Evolutionary conservation across 2,888 invertebrate genomes (phyloP).

Genomic region (Eutolmus rufibarbis): DNA sequence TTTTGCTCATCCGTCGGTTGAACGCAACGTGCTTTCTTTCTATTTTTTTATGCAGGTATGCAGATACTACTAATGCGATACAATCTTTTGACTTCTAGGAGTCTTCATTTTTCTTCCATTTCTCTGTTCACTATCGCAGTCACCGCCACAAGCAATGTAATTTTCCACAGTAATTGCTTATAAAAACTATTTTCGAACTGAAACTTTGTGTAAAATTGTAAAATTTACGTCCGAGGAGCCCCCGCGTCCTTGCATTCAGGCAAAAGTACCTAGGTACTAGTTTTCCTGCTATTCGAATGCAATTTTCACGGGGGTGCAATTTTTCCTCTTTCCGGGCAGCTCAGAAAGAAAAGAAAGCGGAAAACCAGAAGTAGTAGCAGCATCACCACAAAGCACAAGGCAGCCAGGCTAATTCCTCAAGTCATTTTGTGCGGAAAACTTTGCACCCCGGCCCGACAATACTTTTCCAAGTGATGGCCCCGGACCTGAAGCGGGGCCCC

Average conservation of each 20-base stretch:
- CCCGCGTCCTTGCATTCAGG: too few species aligned
- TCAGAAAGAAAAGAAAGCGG: neutral
- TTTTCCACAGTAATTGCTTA: neutral
- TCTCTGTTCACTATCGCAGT: neutral
- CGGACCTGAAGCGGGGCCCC: neutral
- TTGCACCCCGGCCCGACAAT: neutral
- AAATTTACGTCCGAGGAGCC: neutral
- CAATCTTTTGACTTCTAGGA: neutral
- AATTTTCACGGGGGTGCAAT: neutral
- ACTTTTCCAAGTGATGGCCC: neutral
- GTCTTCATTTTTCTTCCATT: neutral
- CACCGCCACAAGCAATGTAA: neutral
- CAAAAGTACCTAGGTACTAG: neutral
- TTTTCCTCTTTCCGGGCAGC: neutral
- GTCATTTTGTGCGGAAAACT: neutral
- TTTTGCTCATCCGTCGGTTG: neutral
- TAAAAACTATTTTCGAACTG: neutral
- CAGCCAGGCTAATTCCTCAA: neutral
- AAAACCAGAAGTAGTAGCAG: neutral
- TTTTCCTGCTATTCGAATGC: neutral
- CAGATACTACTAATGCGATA: neutral
- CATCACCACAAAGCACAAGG: neutral
- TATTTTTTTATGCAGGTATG: neutral
- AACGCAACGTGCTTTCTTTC: neutral
- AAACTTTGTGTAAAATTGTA: neutral